Evolutionary conservation across 1,140 invertebrate species (phyloP).

Genomic region (Euura saliciscinereae): DNA sequence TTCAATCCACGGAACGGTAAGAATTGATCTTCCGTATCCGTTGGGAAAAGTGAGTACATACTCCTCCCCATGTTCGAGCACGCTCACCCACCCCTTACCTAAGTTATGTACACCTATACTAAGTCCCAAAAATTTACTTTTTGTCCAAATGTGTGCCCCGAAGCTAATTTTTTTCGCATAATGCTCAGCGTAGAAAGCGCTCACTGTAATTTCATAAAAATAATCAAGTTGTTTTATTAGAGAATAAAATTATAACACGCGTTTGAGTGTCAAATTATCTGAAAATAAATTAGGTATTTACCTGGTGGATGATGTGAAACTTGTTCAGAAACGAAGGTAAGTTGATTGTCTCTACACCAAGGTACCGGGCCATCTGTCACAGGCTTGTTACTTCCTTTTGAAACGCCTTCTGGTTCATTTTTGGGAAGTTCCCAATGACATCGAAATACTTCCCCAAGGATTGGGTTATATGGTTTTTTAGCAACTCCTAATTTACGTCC

Average conservation of each 20-base stretch:
- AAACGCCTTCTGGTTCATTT: slow-evolving; percentile 30
- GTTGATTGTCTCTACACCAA: slow-evolving; percentile 80
- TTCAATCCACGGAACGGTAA: slow-evolving; percentile 97
- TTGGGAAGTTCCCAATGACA: slow-evolving; percentile 82
- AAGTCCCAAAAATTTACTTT: slow-evolving; percentile 96
- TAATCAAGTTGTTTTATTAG: slow-evolving; percentile 21
- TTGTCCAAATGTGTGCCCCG: slow-evolving; percentile 95
- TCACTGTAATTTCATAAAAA: slow-evolving; percentile 69
- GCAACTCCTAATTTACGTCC: slow-evolving; percentile 92
- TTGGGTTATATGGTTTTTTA: slow-evolving; percentile 98
- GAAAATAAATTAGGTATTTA: slow-evolving; percentile 46
- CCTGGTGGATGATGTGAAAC: slow-evolving; percentile 99
- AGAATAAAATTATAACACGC: slow-evolving; percentile 10
- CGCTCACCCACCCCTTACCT: slow-evolving; percentile 79
- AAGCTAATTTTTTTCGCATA: slow-evolving; percentile 88
- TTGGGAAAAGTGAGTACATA: slow-evolving; percentile 95
- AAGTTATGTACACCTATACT: slow-evolving; percentile 93
- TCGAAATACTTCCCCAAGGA: slow-evolving; percentile 92
- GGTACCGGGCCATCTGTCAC: slow-evolving; percentile 80
- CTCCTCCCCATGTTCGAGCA: slow-evolving; percentile 87
- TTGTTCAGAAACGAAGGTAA: slow-evolving; percentile 95
- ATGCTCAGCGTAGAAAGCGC: slow-evolving; percentile 97
- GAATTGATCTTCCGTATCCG: slow-evolving; percentile 94
- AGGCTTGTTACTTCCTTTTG: slow-evolving; percentile 44
- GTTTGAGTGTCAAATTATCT: neutral